Percentiles rank a stretch among this genome's conserved stretches.
Conservation (phyloP, 2,888 invertebrate species). For the Omphaloscelis lunosa region DNA sequence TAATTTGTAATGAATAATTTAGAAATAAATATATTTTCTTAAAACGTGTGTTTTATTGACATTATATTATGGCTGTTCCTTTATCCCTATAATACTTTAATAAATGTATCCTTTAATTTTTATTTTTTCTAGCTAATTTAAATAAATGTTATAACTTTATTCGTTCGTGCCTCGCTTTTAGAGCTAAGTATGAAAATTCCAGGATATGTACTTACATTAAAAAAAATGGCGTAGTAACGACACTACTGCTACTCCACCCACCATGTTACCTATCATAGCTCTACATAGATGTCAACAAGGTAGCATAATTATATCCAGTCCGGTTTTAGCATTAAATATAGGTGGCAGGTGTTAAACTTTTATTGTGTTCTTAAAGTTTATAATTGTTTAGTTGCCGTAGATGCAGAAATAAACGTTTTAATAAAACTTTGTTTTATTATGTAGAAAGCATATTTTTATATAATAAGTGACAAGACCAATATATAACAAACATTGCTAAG, state of each 20-base stretch:
- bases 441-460: too few relatives aligned
- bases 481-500: too few relatives aligned
- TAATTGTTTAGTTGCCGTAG: too few relatives aligned
- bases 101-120: background rate
- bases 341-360: too few relatives aligned
- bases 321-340: background rate
- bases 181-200: background rate
- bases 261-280: too few relatives aligned
- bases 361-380: too few relatives aligned
- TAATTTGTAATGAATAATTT: constrained; percentile 24
- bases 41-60: constrained; percentile 9
- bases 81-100: background rate
- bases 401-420: too few relatives aligned
- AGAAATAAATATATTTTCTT: constrained; percentile 50
- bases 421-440: too few relatives aligned
- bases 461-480: too few relatives aligned
- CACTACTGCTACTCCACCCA: too few relatives aligned
- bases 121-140: background rate
- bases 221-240: too few relatives aligned
- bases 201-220: too few relatives aligned
- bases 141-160: background rate
- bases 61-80: background rate
- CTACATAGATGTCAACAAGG: background rate
- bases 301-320: background rate
- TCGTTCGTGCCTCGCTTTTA: background rate